Evolutionary conservation across 2,797 vertebrate genomes (phyloP).

Genomic region (Apodemus agrarius): DNA sequence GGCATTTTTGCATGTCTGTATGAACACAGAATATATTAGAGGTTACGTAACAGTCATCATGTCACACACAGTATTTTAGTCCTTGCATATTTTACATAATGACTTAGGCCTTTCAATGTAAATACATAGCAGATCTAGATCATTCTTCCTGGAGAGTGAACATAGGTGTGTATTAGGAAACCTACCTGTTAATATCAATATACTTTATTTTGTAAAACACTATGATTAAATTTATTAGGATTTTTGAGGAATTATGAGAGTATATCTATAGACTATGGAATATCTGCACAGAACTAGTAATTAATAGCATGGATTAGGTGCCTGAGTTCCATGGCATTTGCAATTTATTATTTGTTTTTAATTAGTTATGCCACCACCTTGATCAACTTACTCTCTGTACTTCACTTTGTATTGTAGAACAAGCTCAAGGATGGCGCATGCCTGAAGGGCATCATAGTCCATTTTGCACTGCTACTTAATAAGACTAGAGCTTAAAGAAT

Average conservation of each 20-base stretch:
- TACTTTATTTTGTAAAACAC: neutral
- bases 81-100: neutral
- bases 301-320: neutral
- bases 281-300: neutral
- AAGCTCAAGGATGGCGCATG: neutral
- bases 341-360: slow-evolving; percentile 31
- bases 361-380: neutral
- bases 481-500: neutral
- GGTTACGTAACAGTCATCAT: neutral
- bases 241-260: neutral
- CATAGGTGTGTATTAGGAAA: neutral
- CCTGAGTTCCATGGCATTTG: neutral
- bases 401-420: neutral
- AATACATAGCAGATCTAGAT: neutral
- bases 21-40: neutral
- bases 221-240: neutral
- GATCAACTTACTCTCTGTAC: neutral
- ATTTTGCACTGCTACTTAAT: neutral
- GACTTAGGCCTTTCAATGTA: neutral
- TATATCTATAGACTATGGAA: neutral
- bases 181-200: neutral
- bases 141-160: neutral
- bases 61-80: neutral
- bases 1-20: neutral
- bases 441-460: neutral